A percentile compares a stretch with the other conserved stretches of the same genome.
phyloP scores from a whole-genome alignment of 2,113 vertebrate genomes.

The Sinocyclocheilus rhinocerous region DNA sequence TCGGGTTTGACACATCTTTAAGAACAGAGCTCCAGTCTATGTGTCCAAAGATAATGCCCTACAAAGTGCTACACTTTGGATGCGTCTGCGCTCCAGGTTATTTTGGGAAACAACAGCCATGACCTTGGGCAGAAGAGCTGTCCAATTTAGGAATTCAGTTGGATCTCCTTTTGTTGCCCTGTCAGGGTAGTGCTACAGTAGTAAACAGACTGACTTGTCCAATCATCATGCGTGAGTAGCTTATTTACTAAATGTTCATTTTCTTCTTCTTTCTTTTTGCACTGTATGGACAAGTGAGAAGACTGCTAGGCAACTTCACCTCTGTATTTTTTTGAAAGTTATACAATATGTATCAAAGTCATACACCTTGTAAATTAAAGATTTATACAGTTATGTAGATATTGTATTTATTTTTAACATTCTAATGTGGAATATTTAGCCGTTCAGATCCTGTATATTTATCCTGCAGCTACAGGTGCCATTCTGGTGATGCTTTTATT shows the following conservation, averaged over 20 bases:
- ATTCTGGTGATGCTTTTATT: not conserved
- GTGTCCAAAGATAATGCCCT: slow-evolving; percentile 87
- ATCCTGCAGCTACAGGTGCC: not conserved
- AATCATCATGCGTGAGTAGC: not conserved
- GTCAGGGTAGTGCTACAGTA: slow-evolving; percentile 23
- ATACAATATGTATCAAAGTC: not conserved
- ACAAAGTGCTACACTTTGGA: slow-evolving; percentile 88
- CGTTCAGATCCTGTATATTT: not conserved
- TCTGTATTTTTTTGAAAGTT: not conserved
- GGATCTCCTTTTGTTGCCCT: slow-evolving; percentile 66
- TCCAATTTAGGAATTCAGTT: slow-evolving; percentile 89
- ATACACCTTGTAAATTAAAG: not conserved
- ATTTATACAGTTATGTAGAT: not conserved
- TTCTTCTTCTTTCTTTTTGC: not conserved
- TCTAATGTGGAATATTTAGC: not conserved
- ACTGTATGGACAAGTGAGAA: not conserved
- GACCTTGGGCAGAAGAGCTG: slow-evolving; percentile 87
- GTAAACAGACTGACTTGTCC: slow-evolving; percentile 29
- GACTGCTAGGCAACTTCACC: not conserved
- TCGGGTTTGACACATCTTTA: slow-evolving; percentile 83
- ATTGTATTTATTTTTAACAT: not conserved
- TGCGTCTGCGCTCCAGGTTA: slow-evolving; percentile 80
- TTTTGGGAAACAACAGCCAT: slow-evolving; percentile 88
- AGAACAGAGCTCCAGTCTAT: slow-evolving; percentile 83
- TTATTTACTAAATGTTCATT: not conserved